Conservation (phyloP, 2,797 vertebrate species). For the Neostethus bicornis region DNA sequence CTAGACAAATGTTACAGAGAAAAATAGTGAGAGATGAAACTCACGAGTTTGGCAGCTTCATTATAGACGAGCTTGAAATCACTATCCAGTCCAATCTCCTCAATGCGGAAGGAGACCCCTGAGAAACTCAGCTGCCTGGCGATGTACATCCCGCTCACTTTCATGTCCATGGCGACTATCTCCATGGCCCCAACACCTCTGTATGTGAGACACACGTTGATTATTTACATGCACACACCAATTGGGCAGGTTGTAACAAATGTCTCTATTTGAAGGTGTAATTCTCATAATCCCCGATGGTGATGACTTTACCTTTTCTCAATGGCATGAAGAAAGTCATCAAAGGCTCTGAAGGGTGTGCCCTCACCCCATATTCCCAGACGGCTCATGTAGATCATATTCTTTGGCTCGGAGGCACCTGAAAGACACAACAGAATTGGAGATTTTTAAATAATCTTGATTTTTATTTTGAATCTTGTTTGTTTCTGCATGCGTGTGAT, state of each 20-base stretch:
- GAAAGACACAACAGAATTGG: slow-evolving; percentile 11
- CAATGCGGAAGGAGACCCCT: slow-evolving; percentile 94
- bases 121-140: slow-evolving; percentile 98
- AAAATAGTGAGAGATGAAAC: slow-evolving; percentile 20
- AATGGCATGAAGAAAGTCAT: slow-evolving; percentile 95
- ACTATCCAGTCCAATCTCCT: slow-evolving; percentile 92
- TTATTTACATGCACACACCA: slow-evolving; percentile 27
- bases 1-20: not conserved
- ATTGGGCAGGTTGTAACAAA: slow-evolving; percentile 1
- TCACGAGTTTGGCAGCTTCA: slow-evolving; percentile 93
- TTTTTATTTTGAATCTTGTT: not conserved
- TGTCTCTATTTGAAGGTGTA: slow-evolving; percentile 3
- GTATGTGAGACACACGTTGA: slow-evolving; percentile 34
- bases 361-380: slow-evolving; percentile 98
- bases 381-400: slow-evolving; percentile 99
- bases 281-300: not conserved
- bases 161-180: slow-evolving; percentile 99
- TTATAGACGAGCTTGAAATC: slow-evolving; percentile 92
- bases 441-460: not conserved
- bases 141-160: slow-evolving; percentile 99
- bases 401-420: slow-evolving; percentile 99
- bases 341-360: slow-evolving; percentile 92
- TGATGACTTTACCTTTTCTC: slow-evolving; percentile 86
- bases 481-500: not conserved
- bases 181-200: slow-evolving; percentile 99